Evolutionary conservation across 1,140 invertebrate species (phyloP), one percentile per base, ranked within the genome.

Genomic region (Xylocopa sonorina): DNA sequence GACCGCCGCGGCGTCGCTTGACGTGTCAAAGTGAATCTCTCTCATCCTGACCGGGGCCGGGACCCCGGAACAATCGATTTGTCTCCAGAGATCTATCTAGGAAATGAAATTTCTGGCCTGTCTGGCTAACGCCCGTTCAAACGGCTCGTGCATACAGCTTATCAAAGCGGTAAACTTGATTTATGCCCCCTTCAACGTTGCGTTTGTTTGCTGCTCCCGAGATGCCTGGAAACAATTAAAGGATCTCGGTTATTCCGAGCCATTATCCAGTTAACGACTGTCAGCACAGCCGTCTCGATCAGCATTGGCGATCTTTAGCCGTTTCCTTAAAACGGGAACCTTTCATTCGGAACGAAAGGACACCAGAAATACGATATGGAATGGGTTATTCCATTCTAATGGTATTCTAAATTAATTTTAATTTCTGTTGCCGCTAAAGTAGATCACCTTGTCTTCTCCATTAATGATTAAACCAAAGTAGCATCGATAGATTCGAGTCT

Each of bases 61-160:
- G 64, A 79, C 81, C 80, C 78, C 66, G 58, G 74, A 73, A 76
- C 77, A 72, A 87, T 82, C 85, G 75, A 84, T 82, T 80, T 72
- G 55, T 79, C 82, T 79, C 75, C 68, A 62, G 80, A 82, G 80
- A 86, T 78, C 80, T 73, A 81, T 83, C 57, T 72, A 67, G 75
- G 60, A 81, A 84, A 87, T 87, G 79, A 87, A 87, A 87, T 86
- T 83, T 83, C 81, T 80, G 50, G 27, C 64, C n/a, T 51, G 29
- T 14, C 72, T 60, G 27, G 63, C 51, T 75, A 74, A 66, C 53
- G 55, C 57, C 34, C 43, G 78, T 6, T 72, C 68, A 64, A 82
- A 69, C 62, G 69, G 57, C 24, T 41, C 53, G 63, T 69, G 72
- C 81, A 81, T 81, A 72, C 50, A 60, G 79, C 72, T 83, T 81